Conservation (phyloP, 2,797 vertebrate genomes). For the Pempheris klunzingeri region DNA sequence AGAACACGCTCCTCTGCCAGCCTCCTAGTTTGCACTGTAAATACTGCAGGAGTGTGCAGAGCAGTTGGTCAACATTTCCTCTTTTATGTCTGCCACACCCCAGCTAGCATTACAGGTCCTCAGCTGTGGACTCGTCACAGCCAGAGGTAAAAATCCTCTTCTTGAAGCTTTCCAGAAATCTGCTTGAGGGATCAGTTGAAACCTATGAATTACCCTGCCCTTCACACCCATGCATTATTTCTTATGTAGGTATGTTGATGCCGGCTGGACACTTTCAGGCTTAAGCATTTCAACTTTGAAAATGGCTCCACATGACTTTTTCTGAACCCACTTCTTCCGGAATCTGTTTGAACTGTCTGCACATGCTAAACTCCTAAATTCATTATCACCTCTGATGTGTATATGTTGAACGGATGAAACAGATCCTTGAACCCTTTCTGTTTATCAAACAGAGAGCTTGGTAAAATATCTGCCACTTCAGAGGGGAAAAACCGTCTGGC, state of each 20-base stretch:
- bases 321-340: neutral
- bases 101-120: constrained; percentile 39
- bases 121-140: constrained; percentile 25
- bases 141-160: constrained; percentile 19
- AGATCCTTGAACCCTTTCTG: constrained; percentile 72
- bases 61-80: constrained; percentile 72
- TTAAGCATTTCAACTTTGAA: neutral
- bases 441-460: constrained; percentile 79
- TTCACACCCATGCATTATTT: constrained; percentile 13
- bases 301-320: neutral
- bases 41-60: constrained; percentile 69
- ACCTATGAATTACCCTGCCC: neutral
- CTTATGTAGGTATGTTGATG: neutral
- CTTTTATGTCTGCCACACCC: constrained; percentile 62
- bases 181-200: constrained; percentile 31
- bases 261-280: neutral
- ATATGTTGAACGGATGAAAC: constrained; percentile 68
- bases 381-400: constrained; percentile 62
- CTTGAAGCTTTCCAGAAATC: constrained; percentile 24
- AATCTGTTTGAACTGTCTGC: constrained; percentile 12
- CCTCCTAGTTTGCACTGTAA: constrained; percentile 75
- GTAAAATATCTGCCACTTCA: constrained; percentile 80
- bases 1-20: constrained; percentile 76
- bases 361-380: constrained; percentile 11
- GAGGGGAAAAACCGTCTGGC: constrained; percentile 46